phyloP scores from a whole-genome alignment of 1,140 invertebrate species.

The Tyrophagus putrescentiae region DNA sequence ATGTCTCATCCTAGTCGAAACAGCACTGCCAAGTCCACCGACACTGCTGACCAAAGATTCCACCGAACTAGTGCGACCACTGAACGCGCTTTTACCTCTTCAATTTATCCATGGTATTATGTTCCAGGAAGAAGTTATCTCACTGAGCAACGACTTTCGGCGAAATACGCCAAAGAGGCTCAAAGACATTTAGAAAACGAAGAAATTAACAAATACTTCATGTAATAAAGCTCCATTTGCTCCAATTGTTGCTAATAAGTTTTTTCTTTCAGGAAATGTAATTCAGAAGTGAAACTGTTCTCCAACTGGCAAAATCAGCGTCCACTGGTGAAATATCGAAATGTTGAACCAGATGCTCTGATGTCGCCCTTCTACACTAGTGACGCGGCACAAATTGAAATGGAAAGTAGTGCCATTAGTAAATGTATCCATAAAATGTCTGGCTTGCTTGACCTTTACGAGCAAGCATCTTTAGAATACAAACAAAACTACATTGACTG shows the following conservation, averaged over 20 bases:
- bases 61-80: too few species aligned
- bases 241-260: neutral
- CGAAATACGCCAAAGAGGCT: neutral
- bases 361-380: constrained; percentile 2
- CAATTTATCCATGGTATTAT: constrained; percentile 21
- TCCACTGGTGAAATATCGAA: neutral
- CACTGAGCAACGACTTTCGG: constrained; percentile 5
- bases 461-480: neutral
- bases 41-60: too few species aligned
- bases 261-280: neutral
- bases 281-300: neutral
- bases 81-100: too few species aligned
- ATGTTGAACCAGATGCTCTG: neutral
- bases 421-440: constrained; percentile 3
- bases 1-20: too few species aligned
- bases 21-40: too few species aligned
- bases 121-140: constrained; percentile 4
- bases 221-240: neutral
- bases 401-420: neutral
- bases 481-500: neutral
- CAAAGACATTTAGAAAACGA: neutral
- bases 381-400: neutral
- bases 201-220: constrained; percentile 1
- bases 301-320: constrained; percentile 3
- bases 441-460: neutral